These are phyloP conservation scores for Ceyx erithaca DNA, from an alignment of 2,797 vertebrate species.

Conservation along the genomic window DNA sequence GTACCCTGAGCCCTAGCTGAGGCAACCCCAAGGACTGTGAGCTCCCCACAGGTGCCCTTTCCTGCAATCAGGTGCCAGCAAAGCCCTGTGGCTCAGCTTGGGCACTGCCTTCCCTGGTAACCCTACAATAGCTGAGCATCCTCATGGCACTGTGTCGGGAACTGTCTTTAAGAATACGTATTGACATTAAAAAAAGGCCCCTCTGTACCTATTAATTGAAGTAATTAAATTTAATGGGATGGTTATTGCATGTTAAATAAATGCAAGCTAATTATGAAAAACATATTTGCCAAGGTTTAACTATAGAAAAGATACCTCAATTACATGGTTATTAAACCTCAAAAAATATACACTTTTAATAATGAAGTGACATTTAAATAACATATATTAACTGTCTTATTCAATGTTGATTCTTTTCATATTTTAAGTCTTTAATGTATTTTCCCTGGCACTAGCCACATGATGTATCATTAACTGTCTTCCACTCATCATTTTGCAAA, in stretches of 20 bases:
- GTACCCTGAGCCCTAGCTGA: background rate
- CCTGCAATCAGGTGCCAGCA: background rate
- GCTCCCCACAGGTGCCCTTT: fast-evolving
- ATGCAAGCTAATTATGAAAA: conserved; percentile 81
- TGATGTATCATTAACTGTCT: conserved; percentile 65
- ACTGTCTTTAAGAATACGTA: background rate
- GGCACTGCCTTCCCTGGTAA: background rate
- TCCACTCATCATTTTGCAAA: conserved; percentile 59
- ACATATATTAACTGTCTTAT: conserved; percentile 72
- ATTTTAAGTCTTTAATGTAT: conserved; percentile 61
- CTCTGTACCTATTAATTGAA: conserved; percentile 71
- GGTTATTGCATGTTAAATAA: conserved; percentile 79
- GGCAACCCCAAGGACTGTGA: fast-evolving
- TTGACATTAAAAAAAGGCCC: conserved; percentile 53
- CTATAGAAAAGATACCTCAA: conserved; percentile 77
- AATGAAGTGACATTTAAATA: conserved; percentile 72
- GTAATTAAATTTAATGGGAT: conserved; percentile 78
- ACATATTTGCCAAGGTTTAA: conserved; percentile 78
- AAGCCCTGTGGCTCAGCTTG: background rate
- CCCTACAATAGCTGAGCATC: background rate
- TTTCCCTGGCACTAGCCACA: conserved; percentile 41
- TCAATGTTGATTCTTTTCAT: conserved; percentile 71
- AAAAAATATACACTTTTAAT: conserved; percentile 71
- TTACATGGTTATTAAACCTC: conserved; percentile 80
- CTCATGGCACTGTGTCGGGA: fast-evolving